phyloP scores from a whole-genome alignment of 2,113 vertebrate genomes.

The Lanius ludovicianus region DNA sequence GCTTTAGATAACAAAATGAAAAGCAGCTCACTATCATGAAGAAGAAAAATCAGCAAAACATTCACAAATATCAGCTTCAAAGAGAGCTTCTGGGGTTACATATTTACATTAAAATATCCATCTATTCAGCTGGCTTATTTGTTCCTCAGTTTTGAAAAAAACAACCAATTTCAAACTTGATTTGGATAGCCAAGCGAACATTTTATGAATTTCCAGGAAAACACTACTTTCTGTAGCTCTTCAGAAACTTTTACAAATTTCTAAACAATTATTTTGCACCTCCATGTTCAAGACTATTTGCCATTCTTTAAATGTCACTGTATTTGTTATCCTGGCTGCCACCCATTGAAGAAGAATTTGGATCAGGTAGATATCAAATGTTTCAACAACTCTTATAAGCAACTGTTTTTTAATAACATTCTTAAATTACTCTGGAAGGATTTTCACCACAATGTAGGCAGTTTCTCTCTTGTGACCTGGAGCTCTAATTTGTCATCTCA shows the following conservation, averaged over 20 bases:
- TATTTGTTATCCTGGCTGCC: rapidly evolving
- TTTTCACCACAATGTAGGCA: not conserved
- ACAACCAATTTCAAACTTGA: not conserved
- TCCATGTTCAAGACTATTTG: not conserved
- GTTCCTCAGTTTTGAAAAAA: not conserved
- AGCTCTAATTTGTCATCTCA: not conserved
- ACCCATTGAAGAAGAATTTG: not conserved
- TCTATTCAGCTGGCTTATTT: not conserved
- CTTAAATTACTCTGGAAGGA: not conserved
- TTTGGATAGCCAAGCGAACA: not conserved
- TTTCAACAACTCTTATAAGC: not conserved
- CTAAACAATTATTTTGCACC: not conserved
- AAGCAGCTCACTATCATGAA: not conserved
- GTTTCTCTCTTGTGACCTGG: not conserved
- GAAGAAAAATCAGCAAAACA: not conserved
- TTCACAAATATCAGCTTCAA: not conserved
- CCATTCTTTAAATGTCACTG: not conserved
- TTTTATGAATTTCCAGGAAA: constrained; percentile 21
- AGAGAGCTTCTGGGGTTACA: not conserved
- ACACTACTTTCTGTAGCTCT: not conserved
- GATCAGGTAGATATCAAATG: not conserved
- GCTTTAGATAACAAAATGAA: not conserved
- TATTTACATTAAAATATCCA: not conserved
- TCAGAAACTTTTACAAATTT: not conserved
- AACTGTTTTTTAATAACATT: rapidly evolving